Conservation (phyloP, 1,140 invertebrate species). For the Chlorops oryzae region DNA sequence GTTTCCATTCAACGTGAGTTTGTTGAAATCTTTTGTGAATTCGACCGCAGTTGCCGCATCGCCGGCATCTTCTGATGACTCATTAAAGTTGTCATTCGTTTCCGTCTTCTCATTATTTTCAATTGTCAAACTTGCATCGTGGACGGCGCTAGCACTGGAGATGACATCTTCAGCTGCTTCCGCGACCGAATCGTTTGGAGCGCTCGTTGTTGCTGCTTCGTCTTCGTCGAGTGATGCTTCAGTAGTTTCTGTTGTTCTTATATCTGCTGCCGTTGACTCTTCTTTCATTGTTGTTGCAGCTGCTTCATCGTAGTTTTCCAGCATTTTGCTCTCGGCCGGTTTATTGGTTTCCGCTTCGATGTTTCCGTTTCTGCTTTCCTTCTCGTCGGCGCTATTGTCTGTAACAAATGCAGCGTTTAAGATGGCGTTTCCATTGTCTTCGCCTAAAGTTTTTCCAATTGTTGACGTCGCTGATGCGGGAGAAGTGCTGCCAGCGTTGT, state of each 20-base stretch:
- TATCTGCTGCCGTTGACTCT: neutral
- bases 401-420: conserved; percentile 13
- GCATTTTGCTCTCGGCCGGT: conserved; percentile 6
- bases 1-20: neutral
- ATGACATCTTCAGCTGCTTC: too few relatives aligned
- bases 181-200: too few relatives aligned
- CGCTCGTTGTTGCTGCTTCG: too few relatives aligned
- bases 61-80: conserved; percentile 7
- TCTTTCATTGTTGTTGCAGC: neutral
- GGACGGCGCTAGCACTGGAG: too few relatives aligned
- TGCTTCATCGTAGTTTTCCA: neutral
- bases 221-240: too few relatives aligned
- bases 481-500: too few relatives aligned
- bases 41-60: neutral
- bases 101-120: conserved; percentile 16
- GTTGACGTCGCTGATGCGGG: too few relatives aligned
- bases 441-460: too few relatives aligned
- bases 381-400: conserved; percentile 16
- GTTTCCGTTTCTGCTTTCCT: conserved; percentile 14
- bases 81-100: conserved; percentile 15
- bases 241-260: too few relatives aligned
- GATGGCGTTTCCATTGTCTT: too few relatives aligned
- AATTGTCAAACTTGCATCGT: too few relatives aligned
- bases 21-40: neutral
- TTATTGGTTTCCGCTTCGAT: conserved; percentile 18